phyloP scores from a whole-genome alignment of 2,888 invertebrate genomes.

The Anarsia innoxiella region DNA sequence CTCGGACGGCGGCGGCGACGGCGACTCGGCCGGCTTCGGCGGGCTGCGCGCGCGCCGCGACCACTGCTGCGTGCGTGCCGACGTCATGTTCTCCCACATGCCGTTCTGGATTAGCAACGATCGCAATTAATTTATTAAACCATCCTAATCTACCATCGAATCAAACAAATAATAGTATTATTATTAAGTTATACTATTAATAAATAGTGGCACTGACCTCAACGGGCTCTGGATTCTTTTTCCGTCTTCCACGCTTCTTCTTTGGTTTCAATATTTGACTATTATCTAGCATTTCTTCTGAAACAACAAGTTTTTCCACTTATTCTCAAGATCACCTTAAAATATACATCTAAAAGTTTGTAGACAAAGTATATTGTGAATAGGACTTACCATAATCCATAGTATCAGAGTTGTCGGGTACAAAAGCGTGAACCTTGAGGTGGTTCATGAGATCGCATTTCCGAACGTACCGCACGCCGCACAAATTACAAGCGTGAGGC shows the following conservation, averaged over 20 bases:
- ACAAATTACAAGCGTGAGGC: conserved; percentile 87
- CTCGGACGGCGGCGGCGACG: conserved; percentile 21
- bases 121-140: no score
- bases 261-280: conserved; percentile 56
- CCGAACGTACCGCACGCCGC: conserved; percentile 86
- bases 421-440: conserved; percentile 86
- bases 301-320: no score
- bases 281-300: conserved; percentile 53
- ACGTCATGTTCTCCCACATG: conserved; percentile 67
- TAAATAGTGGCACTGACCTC: no score
- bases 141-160: no score
- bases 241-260: conserved; percentile 64
- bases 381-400: conserved; percentile 61
- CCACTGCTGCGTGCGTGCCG: conserved; percentile 72
- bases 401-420: conserved; percentile 78
- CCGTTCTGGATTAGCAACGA: conserved; percentile 36
- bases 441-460: conserved; percentile 89
- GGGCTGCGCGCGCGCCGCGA: conserved; percentile 36
- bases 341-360: not conserved
- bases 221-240: conserved; percentile 55
- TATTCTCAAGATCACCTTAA: not conserved
- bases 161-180: no score
- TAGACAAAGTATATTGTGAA: not conserved
- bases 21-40: conserved; percentile 40
- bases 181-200: no score